Conservation (phyloP, 2,113 vertebrate species). For the Thinocorus orbignyianus region DNA sequence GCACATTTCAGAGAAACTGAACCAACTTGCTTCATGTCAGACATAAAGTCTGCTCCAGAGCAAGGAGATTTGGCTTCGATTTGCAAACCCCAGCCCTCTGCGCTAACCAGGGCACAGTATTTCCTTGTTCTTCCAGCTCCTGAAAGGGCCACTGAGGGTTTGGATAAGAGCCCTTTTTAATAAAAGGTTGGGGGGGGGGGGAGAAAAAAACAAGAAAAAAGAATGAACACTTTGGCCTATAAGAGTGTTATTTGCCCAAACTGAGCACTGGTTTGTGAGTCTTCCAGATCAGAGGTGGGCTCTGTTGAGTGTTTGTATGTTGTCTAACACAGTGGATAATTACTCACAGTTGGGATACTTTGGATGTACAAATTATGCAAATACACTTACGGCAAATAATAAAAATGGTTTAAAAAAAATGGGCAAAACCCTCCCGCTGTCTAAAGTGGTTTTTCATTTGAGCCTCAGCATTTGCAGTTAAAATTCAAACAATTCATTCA, state of each 20-base stretch:
- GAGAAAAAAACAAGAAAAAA: background rate
- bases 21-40: background rate
- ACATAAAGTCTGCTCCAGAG: background rate
- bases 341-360: background rate
- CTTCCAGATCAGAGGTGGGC: conserved; percentile 13
- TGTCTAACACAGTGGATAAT: conserved; percentile 20
- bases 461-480: background rate
- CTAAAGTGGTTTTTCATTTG: background rate
- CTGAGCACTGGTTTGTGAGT: background rate
- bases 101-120: background rate
- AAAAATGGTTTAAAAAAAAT: background rate
- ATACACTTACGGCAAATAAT: background rate
- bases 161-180: conserved; percentile 37
- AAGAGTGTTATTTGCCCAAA: conserved; percentile 30
- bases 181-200: background rate
- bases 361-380: conserved; percentile 14
- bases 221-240: conserved; percentile 29
- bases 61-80: background rate
- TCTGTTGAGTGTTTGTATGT: background rate
- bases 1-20: background rate
- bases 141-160: conserved; percentile 41
- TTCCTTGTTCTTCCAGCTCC: conserved; percentile 25
- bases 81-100: background rate
- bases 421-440: background rate
- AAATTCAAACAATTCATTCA: background rate